Evolutionary conservation across 1,140 invertebrate genomes (phyloP).

Genomic region (Cydia fagiglandana): DNA sequence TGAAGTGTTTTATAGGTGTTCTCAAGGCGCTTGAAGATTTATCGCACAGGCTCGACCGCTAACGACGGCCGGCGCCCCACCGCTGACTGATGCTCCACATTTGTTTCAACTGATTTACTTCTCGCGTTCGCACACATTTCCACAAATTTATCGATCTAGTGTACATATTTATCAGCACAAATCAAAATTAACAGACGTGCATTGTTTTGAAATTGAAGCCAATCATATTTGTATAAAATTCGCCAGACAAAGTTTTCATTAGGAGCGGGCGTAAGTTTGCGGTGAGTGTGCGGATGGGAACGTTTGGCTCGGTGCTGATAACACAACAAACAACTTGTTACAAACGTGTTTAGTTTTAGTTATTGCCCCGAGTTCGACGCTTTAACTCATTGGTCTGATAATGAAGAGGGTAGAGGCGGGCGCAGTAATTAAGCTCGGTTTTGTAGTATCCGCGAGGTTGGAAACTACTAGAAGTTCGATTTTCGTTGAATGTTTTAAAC

Average conservation of each 20-base stretch:
- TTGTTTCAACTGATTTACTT: constrained; percentile 77
- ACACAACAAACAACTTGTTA: constrained; percentile 77
- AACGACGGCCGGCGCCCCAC: constrained; percentile 59
- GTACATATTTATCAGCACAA: constrained; percentile 36
- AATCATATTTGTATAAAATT: constrained; percentile 45
- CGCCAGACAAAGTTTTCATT: constrained; percentile 68
- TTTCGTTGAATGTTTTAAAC: constrained; percentile 30
- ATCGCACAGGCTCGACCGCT: constrained; percentile 64
- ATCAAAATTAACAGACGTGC: constrained; percentile 32
- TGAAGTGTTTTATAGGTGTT: constrained; percentile 58
- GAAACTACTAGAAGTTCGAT: constrained; percentile 34
- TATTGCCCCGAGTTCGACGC: constrained; percentile 72
- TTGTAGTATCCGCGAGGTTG: constrained; percentile 38
- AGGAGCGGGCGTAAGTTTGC: constrained; percentile 66
- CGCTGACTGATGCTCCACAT: constrained; percentile 73
- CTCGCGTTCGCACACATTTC: constrained; percentile 45
- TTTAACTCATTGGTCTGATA: constrained; percentile 73
- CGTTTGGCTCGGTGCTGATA: constrained; percentile 72
- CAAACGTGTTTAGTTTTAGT: constrained; percentile 77
- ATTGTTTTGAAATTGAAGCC: constrained; percentile 34
- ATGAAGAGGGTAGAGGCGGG: constrained; percentile 60
- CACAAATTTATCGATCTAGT: constrained; percentile 39
- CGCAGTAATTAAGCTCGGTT: constrained; percentile 62
- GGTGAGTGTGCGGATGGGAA: constrained; percentile 63
- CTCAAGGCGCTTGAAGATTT: constrained; percentile 71